phyloP scores from a whole-genome alignment of 2,888 invertebrate genomes.

The Stenoptilia bipunctidactyla region DNA sequence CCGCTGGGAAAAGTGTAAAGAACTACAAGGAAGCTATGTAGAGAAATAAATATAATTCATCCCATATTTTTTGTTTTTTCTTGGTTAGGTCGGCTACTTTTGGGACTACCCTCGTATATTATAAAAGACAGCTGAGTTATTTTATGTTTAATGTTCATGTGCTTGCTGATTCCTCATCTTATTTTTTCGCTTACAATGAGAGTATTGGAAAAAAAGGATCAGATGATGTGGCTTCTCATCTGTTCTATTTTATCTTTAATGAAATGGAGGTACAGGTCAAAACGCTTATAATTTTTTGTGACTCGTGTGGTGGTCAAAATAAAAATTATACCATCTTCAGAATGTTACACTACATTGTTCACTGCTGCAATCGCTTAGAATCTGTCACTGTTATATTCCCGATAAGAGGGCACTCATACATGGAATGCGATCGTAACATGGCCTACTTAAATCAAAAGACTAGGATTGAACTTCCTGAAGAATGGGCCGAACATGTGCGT shows the following conservation, averaged over 20 bases:
- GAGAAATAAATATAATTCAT: no score
- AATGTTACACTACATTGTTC: constrained; percentile 20
- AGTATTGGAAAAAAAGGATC: constrained; percentile 4
- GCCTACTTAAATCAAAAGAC: background rate
- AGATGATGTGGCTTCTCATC: constrained; percentile 17
- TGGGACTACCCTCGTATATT: no score
- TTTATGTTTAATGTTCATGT: constrained; percentile 19
- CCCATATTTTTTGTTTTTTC: no score
- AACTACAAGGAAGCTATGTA: no score
- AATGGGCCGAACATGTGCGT: constrained; percentile 6
- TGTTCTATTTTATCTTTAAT: constrained; percentile 12
- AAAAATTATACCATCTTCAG: constrained; percentile 21
- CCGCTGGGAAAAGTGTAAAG: no score
- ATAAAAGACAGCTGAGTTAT: constrained; percentile 18
- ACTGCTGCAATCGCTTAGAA: constrained; percentile 15
- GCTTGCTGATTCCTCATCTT: constrained; percentile 11
- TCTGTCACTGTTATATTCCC: constrained; percentile 19
- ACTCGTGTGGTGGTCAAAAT: constrained; percentile 22
- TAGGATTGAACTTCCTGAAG: constrained; percentile 6
- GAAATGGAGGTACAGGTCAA: constrained; percentile 11
- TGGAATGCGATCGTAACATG: background rate
- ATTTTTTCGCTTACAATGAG: constrained; percentile 21
- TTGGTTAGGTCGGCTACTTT: no score
- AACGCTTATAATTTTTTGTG: constrained; percentile 21
- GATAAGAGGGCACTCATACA: constrained; percentile 17